Evolutionary conservation across 2,113 vertebrate genomes (phyloP), one percentile per base, ranked within the genome.

Genomic region (Pomatorhinus ruficollis): DNA sequence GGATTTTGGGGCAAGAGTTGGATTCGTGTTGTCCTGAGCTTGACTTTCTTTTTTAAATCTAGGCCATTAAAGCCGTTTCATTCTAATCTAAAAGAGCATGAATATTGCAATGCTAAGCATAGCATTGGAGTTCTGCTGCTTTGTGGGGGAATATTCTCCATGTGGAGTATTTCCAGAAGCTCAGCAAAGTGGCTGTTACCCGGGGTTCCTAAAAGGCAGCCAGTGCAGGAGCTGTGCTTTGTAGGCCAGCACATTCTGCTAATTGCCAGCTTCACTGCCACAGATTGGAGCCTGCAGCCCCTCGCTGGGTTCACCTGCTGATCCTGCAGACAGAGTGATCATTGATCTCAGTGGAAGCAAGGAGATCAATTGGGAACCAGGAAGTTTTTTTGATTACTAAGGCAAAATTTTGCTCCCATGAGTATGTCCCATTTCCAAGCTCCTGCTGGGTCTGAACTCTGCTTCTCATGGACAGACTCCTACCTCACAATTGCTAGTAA

Each of bases 271-370:
- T 72, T 57, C 2, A 0, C 47, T 90, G 79, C 35, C 70, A 54
- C 3, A 31, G 82, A 52, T 1, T 31, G 81, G 85, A 79, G 85
- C 85, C 83, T 79, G 71, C 70, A 76, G 52, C 65, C 59, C 78
- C 85, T 92, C 0, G 2, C 86, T 68, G 93, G 44, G 70, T 45
- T 95, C 89, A 60, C 91, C 91, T 85, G 83, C 93, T 96, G 89
- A 3, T 86, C 70, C 79, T 83, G 57, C 66, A 90, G 83, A 30
- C 66, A 52, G 65, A 23, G 12, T 9, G 33, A 47, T 75, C 88
- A 71, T 37, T 92, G 91, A 92, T 93, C 83, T 92, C 91, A 64
- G 75, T 31, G 59, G 66, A 71, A 88, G 53, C 52, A 75, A 71
- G 65, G 33, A 87, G 60, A 88, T 87, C 69, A 52, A 1, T 25